A percentile compares a stretch with the other conserved stretches of the same genome.
Conservation (phyloP, 1,140 invertebrate species). For the Meloidogyne floridensis region DNA sequence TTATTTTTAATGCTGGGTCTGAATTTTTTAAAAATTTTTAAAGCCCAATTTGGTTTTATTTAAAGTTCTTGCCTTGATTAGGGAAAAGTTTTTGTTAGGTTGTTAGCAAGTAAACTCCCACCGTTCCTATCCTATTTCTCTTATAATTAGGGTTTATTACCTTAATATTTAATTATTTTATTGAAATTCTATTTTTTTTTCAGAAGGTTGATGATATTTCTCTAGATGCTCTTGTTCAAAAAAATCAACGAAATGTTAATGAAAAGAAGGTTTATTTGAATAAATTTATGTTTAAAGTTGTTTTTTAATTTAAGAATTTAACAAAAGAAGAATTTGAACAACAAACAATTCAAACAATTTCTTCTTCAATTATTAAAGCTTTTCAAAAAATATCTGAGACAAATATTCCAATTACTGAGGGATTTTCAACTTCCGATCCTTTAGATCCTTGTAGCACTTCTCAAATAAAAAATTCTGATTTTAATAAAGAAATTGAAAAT, state of each 20-base stretch:
- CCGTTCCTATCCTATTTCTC: too few species aligned
- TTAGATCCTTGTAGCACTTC: not conserved
- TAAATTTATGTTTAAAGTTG: not conserved
- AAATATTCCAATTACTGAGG: not conserved
- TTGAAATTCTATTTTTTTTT: not conserved
- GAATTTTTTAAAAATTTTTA: not conserved
- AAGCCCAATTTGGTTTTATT: constrained; percentile 17
- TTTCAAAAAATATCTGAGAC: not conserved
- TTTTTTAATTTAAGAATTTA: not conserved
- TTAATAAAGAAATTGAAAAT: not conserved
- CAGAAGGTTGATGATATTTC: constrained; percentile 3
- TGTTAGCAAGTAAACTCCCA: too few species aligned
- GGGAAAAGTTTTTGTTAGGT: too few species aligned
- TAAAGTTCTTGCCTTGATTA: too few species aligned
- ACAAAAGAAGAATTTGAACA: not conserved
- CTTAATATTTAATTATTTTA: too few species aligned
- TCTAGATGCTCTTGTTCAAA: not conserved
- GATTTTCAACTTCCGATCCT: not conserved
- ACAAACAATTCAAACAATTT: not conserved
- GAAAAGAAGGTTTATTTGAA: not conserved
- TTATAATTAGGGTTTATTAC: too few species aligned
- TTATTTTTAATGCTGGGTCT: too few species aligned
- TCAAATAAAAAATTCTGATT: not conserved
- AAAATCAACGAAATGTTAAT: not conserved
- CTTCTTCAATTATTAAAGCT: not conserved